phyloP scores from a whole-genome alignment of 1,140 invertebrate species.

The Diorhabda elongata region DNA sequence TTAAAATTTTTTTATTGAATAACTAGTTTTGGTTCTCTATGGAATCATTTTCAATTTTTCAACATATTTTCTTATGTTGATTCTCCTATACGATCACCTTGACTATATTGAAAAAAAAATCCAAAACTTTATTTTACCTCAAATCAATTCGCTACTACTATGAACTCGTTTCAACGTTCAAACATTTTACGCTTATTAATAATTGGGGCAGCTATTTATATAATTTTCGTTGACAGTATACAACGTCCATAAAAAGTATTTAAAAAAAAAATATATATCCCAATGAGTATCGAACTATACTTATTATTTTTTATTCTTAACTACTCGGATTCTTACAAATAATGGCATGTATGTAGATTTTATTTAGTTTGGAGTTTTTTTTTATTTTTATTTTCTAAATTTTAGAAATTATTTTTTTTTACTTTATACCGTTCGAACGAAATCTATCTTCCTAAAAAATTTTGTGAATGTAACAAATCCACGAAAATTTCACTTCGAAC shows the following conservation, averaged over 20 bases:
- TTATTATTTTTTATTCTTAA: neutral
- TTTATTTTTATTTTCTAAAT: neutral
- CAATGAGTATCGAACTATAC: neutral
- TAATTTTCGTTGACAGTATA: neutral
- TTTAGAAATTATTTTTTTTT: neutral
- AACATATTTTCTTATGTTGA: too few species aligned
- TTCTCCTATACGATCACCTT: neutral
- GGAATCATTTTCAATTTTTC: too few species aligned
- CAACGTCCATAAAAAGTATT: neutral
- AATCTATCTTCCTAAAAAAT: neutral
- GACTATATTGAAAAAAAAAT: neutral
- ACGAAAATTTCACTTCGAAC: slow-evolving; percentile 2
- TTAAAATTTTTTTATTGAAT: too few species aligned
- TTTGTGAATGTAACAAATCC: neutral
- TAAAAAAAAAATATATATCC: neutral
- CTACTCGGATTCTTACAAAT: neutral
- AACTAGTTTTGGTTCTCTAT: too few species aligned
- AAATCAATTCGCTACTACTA: too few species aligned
- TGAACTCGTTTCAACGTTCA: neutral
- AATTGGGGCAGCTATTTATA: neutral
- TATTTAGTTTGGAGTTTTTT: neutral
- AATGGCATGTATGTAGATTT: neutral
- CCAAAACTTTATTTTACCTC: too few species aligned
- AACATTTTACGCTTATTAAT: neutral
- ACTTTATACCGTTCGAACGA: neutral